A percentile compares a stretch with the other conserved stretches of the same genome.
Evolutionary conservation across 2,888 invertebrate genomes (phyloP).

Genomic region (Apodemia hepburni): DNA sequence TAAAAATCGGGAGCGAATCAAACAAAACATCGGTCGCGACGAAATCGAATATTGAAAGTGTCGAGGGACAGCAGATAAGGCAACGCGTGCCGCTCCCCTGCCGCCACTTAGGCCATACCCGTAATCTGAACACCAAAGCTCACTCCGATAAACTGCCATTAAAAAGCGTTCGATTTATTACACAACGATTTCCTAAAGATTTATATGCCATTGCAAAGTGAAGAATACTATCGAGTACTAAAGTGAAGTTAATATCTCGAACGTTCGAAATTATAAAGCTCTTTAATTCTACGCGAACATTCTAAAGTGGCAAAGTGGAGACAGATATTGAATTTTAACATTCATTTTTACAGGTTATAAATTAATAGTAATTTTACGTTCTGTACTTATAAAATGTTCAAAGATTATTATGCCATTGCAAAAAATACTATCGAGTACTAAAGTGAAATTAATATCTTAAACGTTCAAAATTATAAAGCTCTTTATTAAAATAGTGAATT

Average conservation of each 20-base stretch:
- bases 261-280: not conserved
- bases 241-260: constrained; percentile 21
- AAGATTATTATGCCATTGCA: constrained; percentile 44
- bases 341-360: too few species aligned
- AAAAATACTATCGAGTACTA: constrained; percentile 34
- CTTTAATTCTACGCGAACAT: constrained; percentile 19
- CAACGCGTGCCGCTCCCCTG: constrained; percentile 69
- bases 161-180: constrained; percentile 80
- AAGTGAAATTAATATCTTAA: constrained; percentile 20
- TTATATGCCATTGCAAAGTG: constrained; percentile 36
- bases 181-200: constrained; percentile 72
- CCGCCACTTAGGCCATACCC: constrained; percentile 66
- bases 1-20: constrained; percentile 37
- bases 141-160: constrained; percentile 77
- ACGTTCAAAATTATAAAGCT: not conserved
- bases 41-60: constrained; percentile 78
- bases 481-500: constrained; percentile 17
- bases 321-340: too few species aligned
- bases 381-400: constrained; percentile 47
- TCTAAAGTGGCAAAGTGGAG: too few species aligned
- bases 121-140: constrained; percentile 79
- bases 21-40: constrained; percentile 56
- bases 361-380: too few species aligned
- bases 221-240: constrained; percentile 34
- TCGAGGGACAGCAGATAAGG: constrained; percentile 73